Percentiles rank a stretch among this genome's conserved stretches.
Evolutionary conservation across 2,113 vertebrate genomes (phyloP).

Genomic region (Rhadina sibilatrix): DNA sequence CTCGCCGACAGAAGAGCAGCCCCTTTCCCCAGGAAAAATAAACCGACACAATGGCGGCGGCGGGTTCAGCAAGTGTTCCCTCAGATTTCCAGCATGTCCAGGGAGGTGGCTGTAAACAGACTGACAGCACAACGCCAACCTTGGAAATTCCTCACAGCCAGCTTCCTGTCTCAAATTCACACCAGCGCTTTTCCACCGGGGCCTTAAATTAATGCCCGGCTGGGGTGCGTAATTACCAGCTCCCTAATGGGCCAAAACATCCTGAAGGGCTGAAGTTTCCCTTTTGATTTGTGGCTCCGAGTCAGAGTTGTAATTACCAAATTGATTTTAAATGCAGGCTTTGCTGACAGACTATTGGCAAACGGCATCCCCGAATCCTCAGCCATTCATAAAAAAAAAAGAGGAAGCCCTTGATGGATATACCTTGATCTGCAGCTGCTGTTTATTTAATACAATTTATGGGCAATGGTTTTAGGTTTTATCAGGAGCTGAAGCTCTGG

Average conservation of each 20-base stretch:
- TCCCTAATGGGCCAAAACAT: constrained; percentile 61
- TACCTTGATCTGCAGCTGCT: constrained; percentile 70
- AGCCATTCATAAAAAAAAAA: constrained; percentile 36
- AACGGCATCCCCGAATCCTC: constrained; percentile 14
- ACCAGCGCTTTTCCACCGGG: constrained; percentile 40
- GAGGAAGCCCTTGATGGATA: constrained; percentile 61
- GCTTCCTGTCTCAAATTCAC: constrained; percentile 60
- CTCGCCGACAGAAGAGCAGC: neutral
- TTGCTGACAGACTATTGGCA: constrained; percentile 64
- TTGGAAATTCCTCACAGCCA: constrained; percentile 5
- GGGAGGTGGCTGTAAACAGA: constrained; percentile 56
- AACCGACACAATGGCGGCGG: neutral
- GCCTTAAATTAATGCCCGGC: constrained; percentile 52
- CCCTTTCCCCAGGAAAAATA: constrained; percentile 41
- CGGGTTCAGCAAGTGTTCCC: constrained; percentile 36
- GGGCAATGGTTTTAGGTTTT: constrained; percentile 61
- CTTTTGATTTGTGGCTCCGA: constrained; percentile 59
- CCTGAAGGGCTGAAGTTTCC: constrained; percentile 64
- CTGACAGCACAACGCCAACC: constrained; percentile 38
- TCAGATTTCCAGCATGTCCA: constrained; percentile 49
- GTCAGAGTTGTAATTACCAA: constrained; percentile 61
- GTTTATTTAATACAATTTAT: constrained; percentile 68
- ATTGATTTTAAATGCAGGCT: constrained; percentile 67
- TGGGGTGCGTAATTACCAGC: constrained; percentile 59
- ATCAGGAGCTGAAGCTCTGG: constrained; percentile 67